Conservation (phyloP, 2,113 vertebrate genomes). For the Austrofundulus limnaeus region DNA sequence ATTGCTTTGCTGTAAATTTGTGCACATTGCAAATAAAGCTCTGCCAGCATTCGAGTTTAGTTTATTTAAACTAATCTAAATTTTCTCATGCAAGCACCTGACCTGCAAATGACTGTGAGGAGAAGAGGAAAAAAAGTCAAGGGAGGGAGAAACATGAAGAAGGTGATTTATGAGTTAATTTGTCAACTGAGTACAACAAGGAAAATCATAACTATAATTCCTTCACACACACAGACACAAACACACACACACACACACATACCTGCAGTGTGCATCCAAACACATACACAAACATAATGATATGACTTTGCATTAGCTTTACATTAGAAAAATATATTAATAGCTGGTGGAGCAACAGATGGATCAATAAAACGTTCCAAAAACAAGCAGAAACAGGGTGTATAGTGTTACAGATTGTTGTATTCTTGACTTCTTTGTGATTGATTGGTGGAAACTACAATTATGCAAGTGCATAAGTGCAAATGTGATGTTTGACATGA, state of each 20-base stretch:
- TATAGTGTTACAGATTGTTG: not conserved
- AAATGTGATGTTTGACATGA: not conserved
- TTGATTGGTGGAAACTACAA: too few species aligned
- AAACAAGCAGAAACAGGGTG: constrained; percentile 9
- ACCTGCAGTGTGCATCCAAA: not conserved
- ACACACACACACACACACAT: constrained; percentile 24
- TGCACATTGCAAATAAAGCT: constrained; percentile 29
- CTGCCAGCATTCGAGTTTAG: constrained; percentile 86
- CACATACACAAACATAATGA: constrained; percentile 1
- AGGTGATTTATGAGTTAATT: constrained; percentile 54
- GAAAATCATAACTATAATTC: constrained; percentile 53
- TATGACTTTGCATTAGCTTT: constrained; percentile 10
- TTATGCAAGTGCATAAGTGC: not conserved
- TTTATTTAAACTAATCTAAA: constrained; percentile 90
- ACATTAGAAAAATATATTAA: constrained; percentile 51
- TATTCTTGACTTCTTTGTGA: too few species aligned
- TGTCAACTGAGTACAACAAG: constrained; percentile 38
- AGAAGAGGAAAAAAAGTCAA: constrained; percentile 14
- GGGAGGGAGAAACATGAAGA: constrained; percentile 15
- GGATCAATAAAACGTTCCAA: constrained; percentile 37
- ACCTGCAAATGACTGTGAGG: constrained; percentile 57
- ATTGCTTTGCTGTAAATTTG: constrained; percentile 17
- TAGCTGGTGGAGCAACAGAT: constrained; percentile 33
- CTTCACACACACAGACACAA: constrained; percentile 18
- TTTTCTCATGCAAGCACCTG: constrained; percentile 42